Evolutionary conservation across 2,113 vertebrate species (phyloP), one percentile per base, ranked within the genome.

Genomic region (Seriola rivoliana): DNA sequence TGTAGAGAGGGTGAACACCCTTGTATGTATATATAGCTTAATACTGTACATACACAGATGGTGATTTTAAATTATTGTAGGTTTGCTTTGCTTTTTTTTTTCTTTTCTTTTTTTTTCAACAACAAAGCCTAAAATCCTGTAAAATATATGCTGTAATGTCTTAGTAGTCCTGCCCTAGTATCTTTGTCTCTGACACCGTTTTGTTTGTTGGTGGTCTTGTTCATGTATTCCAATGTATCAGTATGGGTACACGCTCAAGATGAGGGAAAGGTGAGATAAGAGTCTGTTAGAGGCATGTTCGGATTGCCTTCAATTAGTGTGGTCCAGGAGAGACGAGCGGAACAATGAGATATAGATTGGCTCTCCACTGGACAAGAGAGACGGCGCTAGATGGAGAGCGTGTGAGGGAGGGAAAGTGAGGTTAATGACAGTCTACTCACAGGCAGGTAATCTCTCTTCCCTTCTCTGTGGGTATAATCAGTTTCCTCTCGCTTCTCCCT

Each of bases 341-440:
- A 86, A 93, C 88, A 92, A 94, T 92, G 78, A 88, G 86, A 87
- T 87, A 88, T 90, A 89, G 92, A 93, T 92, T 92, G 88, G 90
- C 79, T 88, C 86, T 91, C 87, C 59, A 57, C 67, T 81, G 86
- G 82, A 89, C 86, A 85, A 86, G 90, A 88, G 76, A 86, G 88
- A 89, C 52, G 44, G 80, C 71, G 70, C 62, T 82, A 82, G 86
- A 91, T 80, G 72, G 80, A 85, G 80, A 81, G 84, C 58, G 82
- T 81, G 71, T 64, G 75, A 81, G 84, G 44, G 85, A 77, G 81
- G 66, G 69, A 89, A 80, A 85, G 89, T 79, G 88, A 91, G 92
- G 91, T 93, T 93, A 91, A 93, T 90, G 91, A 85, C 90, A 52
- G 84, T 80, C 90, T 89, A 83, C 91, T 90, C 89, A 81, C 82